Evolutionary conservation across 2,797 vertebrate genomes (phyloP), one percentile per base, ranked within the genome.

Genomic region (Choloepus didactylus): DNA sequence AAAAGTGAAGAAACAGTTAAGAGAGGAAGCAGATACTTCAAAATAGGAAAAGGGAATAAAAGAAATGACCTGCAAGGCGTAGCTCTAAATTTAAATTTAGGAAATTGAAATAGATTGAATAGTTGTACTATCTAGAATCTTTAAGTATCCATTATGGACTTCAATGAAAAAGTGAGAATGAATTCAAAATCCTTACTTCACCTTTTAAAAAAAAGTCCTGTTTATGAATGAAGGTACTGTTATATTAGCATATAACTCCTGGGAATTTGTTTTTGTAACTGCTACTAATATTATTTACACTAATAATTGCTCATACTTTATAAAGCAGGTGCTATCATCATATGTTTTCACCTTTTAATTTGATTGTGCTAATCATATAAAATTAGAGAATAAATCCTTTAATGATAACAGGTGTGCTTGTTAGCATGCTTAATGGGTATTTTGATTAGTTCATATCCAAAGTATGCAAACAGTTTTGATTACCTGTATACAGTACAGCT

Each of bases 391-490:
- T 97, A 97, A 95, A 95, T 91, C 84, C 15, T 60, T 91, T 98
- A 97, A 97, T 97, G 96, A 95, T 95, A 97, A 97, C 96, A 97
- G 97, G 97, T 98, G 97, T 95, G 95, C 96, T 97, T 96, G 94
- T 96, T 97, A 97, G 95, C 94, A 95, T 94, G 49, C 89, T 96
- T 97, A 97, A 96, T 95, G 73, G 89, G 29, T 97, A 97, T 97
- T 98, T 97, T 98, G 97, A 98, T 96, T 97, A 97, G 96, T 95
- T 97, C 94, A 76, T 80, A 97, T 94, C 95, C 87, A 95, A 96
- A 96, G 96, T 97, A 93, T 98, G 96, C 95, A 98, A 98, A 98
- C 97, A 97, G 64, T 97, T 97, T 96, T 98, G 97, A 98, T 98
- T 98, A 96, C 91, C 86, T 97, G 96, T 97, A 95, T 97, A 96